Base-by-base conservation (phyloP, 2,888 invertebrate species). In the Lobophora halterata region DNA sequence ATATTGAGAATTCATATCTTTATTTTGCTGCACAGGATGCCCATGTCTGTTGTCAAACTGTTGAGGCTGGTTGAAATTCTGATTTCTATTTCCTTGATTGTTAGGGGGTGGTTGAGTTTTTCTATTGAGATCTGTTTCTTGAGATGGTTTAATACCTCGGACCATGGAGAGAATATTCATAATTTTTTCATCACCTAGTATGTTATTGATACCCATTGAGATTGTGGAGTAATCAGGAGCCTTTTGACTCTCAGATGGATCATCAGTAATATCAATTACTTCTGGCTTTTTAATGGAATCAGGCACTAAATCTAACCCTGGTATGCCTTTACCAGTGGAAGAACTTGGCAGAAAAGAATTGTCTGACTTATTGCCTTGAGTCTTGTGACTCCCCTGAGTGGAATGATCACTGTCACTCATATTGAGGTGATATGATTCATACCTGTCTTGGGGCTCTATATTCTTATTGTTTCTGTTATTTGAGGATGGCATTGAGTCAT, bases 281-380 rank as follows among this genome's bases (percentile, higher is more conserved):
- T 80, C 78, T 26, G 59, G 60, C 10, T 55, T 54, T 28, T 49
- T 54, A 9, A 42, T 55, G 8, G 23, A 63, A 2, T 89, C 89
- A 47, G 83, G 86, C 5, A 92, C 91, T 42, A 93, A 86, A 83
- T 94, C 93, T 38, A 94, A 82, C 0, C 94, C 94, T 5, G 94
- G 94, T 61, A 94, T 94, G 21, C 90, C 91, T 56, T 89, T 90
- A 30, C 65, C 58, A 12, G 71, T 58, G 17, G 61, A 68, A 61
- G 58, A 67, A 37, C 65, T 56, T 12, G 74, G 71, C 21, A 86
- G 54, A 57, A 85, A 86, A 40, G 75, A 46, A 31, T 61, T 71
- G 19, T 57, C 57, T 8, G 42, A 29, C 44, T 34, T 35, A 42
- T 43, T 27, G 5, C 37, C 32, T 48, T 50, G 49, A 40, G 6